These are phyloP conservation scores for Mus spicilegus DNA, from an alignment of 2,113 vertebrate genomes.

Conservation along the genomic window DNA sequence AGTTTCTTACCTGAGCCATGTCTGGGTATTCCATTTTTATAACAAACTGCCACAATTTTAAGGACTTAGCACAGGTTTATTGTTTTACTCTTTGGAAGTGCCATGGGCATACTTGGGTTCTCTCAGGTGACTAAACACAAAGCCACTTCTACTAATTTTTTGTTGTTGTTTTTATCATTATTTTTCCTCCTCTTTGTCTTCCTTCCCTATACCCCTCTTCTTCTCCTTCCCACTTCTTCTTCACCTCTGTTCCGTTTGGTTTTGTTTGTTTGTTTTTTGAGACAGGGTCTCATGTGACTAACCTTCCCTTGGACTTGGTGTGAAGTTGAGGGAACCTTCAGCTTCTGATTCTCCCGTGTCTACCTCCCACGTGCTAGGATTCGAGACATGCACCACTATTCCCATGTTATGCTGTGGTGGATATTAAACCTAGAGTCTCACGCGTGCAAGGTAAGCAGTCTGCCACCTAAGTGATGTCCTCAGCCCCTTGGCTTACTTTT, in stretches of 20 bases:
- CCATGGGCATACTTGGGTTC: background rate
- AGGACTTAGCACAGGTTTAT: background rate
- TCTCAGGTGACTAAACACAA: background rate
- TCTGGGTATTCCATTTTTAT: slow-evolving; percentile 21
- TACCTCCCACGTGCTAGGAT: background rate
- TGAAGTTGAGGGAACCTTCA: background rate
- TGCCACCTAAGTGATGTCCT: background rate
- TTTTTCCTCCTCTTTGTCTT: background rate
- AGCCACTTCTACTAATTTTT: too few relatives aligned
- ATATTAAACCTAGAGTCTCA: background rate
- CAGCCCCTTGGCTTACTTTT: background rate
- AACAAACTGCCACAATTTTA: background rate
- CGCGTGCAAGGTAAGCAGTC: background rate
- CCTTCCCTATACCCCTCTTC: background rate
- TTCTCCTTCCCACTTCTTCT: too few relatives aligned
- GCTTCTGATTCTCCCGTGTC: background rate
- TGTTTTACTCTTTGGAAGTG: background rate
- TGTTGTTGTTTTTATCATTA: background rate
- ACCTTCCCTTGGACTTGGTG: background rate
- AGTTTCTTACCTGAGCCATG: background rate
- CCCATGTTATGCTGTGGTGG: background rate
- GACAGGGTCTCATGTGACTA: background rate
- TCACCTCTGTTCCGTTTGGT: background rate
- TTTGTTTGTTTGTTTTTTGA: background rate
- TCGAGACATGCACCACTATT: background rate